Evolutionary conservation across 2,113 vertebrate genomes (phyloP), one percentile per base, ranked within the genome.

Genomic region (Amia ocellicauda): DNA sequence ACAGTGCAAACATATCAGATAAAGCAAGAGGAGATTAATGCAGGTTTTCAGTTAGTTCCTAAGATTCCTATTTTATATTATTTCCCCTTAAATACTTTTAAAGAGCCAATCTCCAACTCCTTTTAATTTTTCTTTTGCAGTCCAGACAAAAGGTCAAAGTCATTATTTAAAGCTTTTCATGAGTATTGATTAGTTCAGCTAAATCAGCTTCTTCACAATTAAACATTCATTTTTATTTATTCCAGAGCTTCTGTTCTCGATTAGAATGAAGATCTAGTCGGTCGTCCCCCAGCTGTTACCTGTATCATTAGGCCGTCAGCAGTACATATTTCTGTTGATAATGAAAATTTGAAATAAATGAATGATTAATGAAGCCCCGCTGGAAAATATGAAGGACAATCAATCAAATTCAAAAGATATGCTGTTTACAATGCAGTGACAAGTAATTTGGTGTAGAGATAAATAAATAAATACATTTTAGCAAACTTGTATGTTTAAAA

Each of bases 291-390:
- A 63, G 66, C 28, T 68, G 60, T 51, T 58, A 8, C 29, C 42
- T 22, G 36, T 29, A 58, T 52, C n/a, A 16, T 7, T 19, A 36
- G 42, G 23, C 58, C 49, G 52, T 65, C 55, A 40, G 61, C 61
- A 42, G 29, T 42, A 36, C 17, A 29, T 45, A 17, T 41, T 58
- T 60, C 36, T 42, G 49, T 58, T 60, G 45, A 66, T 60, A 42
- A 60, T 60, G 22, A 59, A 28, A 58, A 66, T 53, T 60, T 53
- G 56, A 53, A 41, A 47, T 66, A 66, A 66, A 60, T 66, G 57
- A 47, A 49, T 66, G 64, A 60, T 66, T 59, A 60, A 60, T 52
- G 49, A 45, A 49, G 22, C 57, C 36, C 49, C 24, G 22, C 45
- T 31, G 29, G n/a, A 50, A 4, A 17, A 22, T 31, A 13, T 52